phyloP scores from a whole-genome alignment of 53 echinoderm and acorn worm genomes.

The Holothuria leucospilota region DNA sequence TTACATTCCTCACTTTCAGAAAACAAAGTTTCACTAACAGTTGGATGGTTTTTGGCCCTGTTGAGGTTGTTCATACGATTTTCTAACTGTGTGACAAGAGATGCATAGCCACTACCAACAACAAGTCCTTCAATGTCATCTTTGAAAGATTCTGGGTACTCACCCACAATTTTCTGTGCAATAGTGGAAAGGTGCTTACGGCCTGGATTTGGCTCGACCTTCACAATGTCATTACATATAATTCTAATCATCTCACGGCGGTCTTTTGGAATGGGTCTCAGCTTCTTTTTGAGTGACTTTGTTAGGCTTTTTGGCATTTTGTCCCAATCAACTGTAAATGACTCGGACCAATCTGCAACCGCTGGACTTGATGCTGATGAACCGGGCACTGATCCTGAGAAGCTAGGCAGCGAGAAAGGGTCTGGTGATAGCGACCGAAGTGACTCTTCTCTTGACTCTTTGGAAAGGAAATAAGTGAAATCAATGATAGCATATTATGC shows the following conservation, averaged over 20 bases:
- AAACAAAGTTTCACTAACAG: neutral
- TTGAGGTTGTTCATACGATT: slow-evolving; percentile 15
- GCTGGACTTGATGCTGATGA: neutral
- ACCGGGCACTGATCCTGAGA: neutral
- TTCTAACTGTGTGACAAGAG: neutral
- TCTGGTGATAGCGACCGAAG: neutral
- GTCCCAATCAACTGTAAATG: neutral
- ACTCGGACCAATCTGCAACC: neutral
- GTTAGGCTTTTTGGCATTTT: slow-evolving; percentile 5
- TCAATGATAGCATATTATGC: no score
- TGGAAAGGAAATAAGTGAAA: no score
- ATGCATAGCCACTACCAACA: slow-evolving; percentile 5
- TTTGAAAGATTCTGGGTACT: neutral
- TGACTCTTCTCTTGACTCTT: no score
- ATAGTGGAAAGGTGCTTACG: slow-evolving; percentile 7
- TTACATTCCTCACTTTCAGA: slow-evolving; percentile 4
- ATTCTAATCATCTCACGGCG: slow-evolving; percentile 3
- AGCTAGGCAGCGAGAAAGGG: neutral
- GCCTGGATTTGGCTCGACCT: neutral
- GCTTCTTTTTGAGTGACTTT: neutral
- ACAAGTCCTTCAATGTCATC: neutral
- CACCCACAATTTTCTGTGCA: slow-evolving; percentile 1
- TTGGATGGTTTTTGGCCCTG: neutral
- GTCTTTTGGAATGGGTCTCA: slow-evolving; percentile 3
- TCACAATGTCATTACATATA: slow-evolving; percentile 7